Conservation (phyloP, 2,888 invertebrate genomes). For the Macrosoma leucophasiata region DNA sequence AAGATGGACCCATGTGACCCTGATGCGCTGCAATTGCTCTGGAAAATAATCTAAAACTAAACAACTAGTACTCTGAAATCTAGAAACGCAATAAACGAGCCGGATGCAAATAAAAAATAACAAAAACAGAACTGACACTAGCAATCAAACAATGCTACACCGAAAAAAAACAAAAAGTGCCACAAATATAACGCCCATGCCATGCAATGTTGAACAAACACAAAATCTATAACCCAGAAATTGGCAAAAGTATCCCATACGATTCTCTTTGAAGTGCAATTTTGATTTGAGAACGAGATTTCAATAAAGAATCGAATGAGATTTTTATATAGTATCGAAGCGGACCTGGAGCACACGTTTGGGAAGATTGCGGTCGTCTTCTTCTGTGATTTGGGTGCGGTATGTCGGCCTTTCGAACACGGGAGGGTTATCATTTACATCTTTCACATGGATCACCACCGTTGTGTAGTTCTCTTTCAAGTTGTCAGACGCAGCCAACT, state of each 20-base stretch:
- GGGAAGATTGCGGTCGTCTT: slow-evolving; percentile 95
- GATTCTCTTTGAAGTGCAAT: slow-evolving; percentile 38
- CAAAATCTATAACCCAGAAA: slow-evolving; percentile 34
- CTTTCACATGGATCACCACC: slow-evolving; percentile 97
- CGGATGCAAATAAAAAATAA: slow-evolving; percentile 19
- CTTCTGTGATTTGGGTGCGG: slow-evolving; percentile 96
- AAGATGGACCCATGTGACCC: no score
- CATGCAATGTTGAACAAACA: slow-evolving; percentile 51
- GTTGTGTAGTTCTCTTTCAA: slow-evolving; percentile 98
- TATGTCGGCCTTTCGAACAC: slow-evolving; percentile 96
- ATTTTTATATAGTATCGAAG: slow-evolving; percentile 77
- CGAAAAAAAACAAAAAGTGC: slow-evolving; percentile 38
- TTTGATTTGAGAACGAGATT: slow-evolving; percentile 25
- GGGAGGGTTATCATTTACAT: slow-evolving; percentile 98
- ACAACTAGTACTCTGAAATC: no score
- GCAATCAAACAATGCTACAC: slow-evolving; percentile 48
- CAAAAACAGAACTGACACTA: slow-evolving; percentile 42
- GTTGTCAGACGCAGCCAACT: slow-evolving; percentile 96
- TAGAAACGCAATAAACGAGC: slow-evolving; percentile 5
- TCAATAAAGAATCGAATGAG: slow-evolving; percentile 42
- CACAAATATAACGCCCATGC: slow-evolving; percentile 60
- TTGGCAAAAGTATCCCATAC: slow-evolving; percentile 35
- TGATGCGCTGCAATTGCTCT: no score
- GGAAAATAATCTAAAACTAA: background rate
- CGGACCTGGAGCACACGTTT: slow-evolving; percentile 93